Evolutionary conservation across 92 coral and sea anemone species (phyloP).

Genomic region (Actinernus sp.): DNA sequence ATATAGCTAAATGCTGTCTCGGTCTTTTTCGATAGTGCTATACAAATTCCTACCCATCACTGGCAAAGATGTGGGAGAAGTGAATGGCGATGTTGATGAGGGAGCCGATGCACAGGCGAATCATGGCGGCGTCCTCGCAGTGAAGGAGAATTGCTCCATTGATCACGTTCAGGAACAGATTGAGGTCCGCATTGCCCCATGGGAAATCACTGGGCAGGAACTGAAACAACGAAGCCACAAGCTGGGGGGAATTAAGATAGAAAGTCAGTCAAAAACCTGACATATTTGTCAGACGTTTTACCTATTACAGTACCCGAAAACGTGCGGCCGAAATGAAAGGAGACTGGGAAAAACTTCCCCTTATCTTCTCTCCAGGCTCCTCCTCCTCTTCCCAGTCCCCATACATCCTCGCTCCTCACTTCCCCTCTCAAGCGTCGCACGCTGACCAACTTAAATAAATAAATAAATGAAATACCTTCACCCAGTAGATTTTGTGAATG

Average conservation of each 20-base stretch:
- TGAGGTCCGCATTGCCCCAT: conserved; percentile 96
- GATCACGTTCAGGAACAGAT: conserved; percentile 91
- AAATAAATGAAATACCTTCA: too few species aligned
- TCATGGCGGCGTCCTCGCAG: conserved; percentile 95
- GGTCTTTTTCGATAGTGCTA: too few species aligned
- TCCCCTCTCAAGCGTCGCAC: too few species aligned
- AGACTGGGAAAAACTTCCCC: too few species aligned
- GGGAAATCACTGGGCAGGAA: conserved; percentile 94
- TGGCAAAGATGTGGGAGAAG: conserved; percentile 89
- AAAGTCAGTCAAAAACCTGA: not conserved
- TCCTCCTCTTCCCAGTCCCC: too few species aligned
- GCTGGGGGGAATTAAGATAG: conserved; percentile 60
- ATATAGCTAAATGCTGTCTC: too few species aligned
- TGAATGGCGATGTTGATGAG: conserved; percentile 91
- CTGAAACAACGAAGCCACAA: conserved; percentile 84
- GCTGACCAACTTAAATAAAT: too few species aligned
- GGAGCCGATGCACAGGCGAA: conserved; percentile 90
- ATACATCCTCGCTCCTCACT: too few species aligned
- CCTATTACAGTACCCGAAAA: not conserved
- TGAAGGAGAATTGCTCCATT: conserved; percentile 95
- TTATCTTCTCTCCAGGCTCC: too few species aligned
- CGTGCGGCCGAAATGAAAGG: not conserved
- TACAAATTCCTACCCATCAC: too few species aligned
- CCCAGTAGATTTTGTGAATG: conserved; percentile 97
- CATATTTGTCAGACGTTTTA: too few species aligned